Evolutionary conservation across 2,113 vertebrate species (phyloP).

Genomic region (Chrysemys picta): DNA sequence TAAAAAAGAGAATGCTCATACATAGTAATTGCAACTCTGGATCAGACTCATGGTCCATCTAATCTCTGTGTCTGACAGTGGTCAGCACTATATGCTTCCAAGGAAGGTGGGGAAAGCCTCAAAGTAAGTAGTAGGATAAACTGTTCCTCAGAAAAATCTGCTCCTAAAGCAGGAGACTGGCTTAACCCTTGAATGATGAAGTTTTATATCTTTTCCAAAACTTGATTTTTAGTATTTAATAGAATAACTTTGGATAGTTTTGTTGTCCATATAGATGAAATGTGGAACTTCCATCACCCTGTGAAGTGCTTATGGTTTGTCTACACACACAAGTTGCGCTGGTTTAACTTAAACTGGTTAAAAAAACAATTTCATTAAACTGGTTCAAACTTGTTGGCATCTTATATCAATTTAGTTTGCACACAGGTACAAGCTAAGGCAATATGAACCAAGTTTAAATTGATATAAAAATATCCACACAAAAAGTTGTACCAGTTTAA

Average conservation of each 20-base stretch:
- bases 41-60: neutral
- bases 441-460: neutral
- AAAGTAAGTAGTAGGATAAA: neutral
- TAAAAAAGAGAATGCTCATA: neutral
- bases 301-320: neutral
- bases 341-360: neutral
- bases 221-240: neutral
- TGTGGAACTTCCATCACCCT: neutral
- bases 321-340: neutral
- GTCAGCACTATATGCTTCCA: neutral
- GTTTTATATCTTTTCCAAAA: neutral
- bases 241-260: neutral
- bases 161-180: neutral
- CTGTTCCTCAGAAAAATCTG: neutral
- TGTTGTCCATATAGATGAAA: neutral
- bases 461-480: neutral
- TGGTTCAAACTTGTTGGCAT: neutral
- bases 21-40: neutral
- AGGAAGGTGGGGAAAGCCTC: neutral
- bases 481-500: neutral
- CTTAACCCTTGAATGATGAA: neutral
- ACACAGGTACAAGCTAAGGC: neutral
- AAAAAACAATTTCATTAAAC: neutral
- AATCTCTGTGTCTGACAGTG: neutral
- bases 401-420: neutral